Evolutionary conservation across 2,113 vertebrate genomes (phyloP), one percentile per base, ranked within the genome.

Genomic region (Sinocyclocheilus anophthalmus): DNA sequence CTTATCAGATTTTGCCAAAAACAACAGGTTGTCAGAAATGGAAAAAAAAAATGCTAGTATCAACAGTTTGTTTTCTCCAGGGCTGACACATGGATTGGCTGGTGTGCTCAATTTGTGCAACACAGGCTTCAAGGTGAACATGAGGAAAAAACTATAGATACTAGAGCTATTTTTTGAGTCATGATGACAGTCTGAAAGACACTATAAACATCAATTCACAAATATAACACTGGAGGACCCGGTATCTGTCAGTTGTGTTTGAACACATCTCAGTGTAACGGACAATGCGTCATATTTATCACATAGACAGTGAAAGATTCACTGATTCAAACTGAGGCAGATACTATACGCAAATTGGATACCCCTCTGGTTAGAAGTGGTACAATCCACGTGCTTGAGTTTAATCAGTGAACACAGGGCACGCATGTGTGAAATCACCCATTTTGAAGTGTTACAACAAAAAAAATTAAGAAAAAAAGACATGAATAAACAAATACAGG

Each of bases 261-360:
- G 26, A 73, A 82, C 65, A 65, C 11, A 16, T 42, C 69, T 33
- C n/a, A 85, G 18, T 87, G 78, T 84, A 91, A 76, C 87, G 83
- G 84, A 89, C 84, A 81, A 37, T 24, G 22, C 22, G 57, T 90
- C 86, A 92, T 91, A 93, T 93, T 89, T 91, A 91, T 89, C 90
- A 93, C 67, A 48, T 50, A 83, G 48, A 45, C 55, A 85, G 18
- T 33, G 88, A 65, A 91, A 91, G 87, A 92, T 85, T 89, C 87
- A 70, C 85, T 85, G 84, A 85, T 87, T 91, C 81, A 86, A 92
- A 92, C 90, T 88, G 90, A 93, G 78, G 89, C 88, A 61, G 86
- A 92, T 90, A 33, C 24, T 24, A 33, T 10, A 37, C 4, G 55
- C 12, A 57, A 65, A 53, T 11, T 73, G 67, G 53, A 65, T n/a